Evolutionary conservation across 2,888 invertebrate genomes (phyloP).

Genomic region (Metacarcinus magister): DNA sequence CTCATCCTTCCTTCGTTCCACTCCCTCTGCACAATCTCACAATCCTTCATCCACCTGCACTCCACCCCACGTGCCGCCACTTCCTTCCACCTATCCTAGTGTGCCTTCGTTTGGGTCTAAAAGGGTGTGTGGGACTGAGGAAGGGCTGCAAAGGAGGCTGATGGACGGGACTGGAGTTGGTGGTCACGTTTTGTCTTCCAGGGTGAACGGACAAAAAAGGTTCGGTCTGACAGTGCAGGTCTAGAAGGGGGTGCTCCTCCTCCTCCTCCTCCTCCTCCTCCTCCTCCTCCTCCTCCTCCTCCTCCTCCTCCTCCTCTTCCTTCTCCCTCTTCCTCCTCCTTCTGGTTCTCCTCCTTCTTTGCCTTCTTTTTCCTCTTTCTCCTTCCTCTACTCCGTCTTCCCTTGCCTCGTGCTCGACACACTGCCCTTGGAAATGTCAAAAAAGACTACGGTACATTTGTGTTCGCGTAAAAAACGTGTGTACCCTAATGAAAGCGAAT

Average conservation of each 20-base stretch:
- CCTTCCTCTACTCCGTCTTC: neutral
- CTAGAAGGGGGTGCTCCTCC: neutral
- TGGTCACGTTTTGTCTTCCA: neutral
- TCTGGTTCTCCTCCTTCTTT: neutral
- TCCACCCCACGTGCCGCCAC: neutral
- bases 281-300: neutral
- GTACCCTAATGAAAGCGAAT: slow-evolving; percentile 34
- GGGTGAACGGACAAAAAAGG: slow-evolving; percentile 47
- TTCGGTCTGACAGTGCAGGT: slow-evolving; percentile 54
- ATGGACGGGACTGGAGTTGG: neutral
- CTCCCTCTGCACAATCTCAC: slow-evolving; percentile 27
- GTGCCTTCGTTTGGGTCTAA: neutral
- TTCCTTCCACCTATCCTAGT: neutral
- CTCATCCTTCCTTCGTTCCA: neutral
- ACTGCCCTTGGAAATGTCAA: slow-evolving; percentile 11
- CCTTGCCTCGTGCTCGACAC: neutral
- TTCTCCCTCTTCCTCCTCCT: neutral
- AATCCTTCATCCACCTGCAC: slow-evolving; percentile 47
- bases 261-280: slow-evolving; percentile 30
- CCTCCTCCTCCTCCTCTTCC: neutral
- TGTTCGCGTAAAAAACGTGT: neutral
- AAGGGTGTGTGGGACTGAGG: neutral
- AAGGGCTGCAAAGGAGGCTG: neutral
- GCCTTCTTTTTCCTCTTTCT: neutral
- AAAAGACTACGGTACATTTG: slow-evolving; percentile 17